These are phyloP conservation scores for Phytoseiulus persimilis DNA, from an alignment of 2,888 invertebrate genomes.

Conservation along the genomic window DNA sequence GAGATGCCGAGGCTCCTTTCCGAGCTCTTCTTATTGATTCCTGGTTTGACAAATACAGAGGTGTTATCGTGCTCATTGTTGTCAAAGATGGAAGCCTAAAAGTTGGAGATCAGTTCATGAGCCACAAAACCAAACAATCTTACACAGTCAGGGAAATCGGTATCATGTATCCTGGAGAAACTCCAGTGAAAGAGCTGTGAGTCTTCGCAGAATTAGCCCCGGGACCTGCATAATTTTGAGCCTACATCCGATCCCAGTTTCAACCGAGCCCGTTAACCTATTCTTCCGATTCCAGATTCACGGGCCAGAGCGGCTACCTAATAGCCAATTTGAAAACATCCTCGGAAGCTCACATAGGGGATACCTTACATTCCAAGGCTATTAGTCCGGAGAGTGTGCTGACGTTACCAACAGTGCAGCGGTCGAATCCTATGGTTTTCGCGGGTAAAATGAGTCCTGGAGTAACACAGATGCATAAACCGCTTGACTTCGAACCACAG, in stretches of 20 bases:
- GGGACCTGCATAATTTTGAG: too few relatives aligned
- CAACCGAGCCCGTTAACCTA: too few relatives aligned
- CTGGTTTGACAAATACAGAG: constrained; percentile 80
- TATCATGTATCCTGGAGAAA: constrained; percentile 68
- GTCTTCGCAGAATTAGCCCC: constrained; percentile 48
- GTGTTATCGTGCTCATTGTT: constrained; percentile 67
- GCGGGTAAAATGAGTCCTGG: constrained; percentile 41
- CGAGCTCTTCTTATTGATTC: constrained; percentile 83
- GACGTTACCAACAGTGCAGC: constrained; percentile 58
- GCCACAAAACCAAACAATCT: constrained; percentile 59
- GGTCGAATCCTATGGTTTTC: constrained; percentile 61
- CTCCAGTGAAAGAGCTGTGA: constrained; percentile 59
- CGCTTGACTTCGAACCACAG: too few relatives aligned
- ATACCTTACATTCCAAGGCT: constrained; percentile 60
- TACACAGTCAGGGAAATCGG: constrained; percentile 72
- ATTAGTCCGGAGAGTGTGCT: constrained; percentile 56
- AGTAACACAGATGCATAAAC: not conserved
- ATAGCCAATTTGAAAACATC: constrained; percentile 69
- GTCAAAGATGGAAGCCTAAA: constrained; percentile 66
- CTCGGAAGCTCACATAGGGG: constrained; percentile 67
- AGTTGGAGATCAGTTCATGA: constrained; percentile 59
- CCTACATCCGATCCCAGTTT: too few relatives aligned
- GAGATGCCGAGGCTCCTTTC: constrained; percentile 55
- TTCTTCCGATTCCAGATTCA: constrained; percentile 51
- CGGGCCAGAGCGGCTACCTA: constrained; percentile 88